phyloP scores from a whole-genome alignment of 2,888 invertebrate species.

The Chymomyza caudatula region DNA sequence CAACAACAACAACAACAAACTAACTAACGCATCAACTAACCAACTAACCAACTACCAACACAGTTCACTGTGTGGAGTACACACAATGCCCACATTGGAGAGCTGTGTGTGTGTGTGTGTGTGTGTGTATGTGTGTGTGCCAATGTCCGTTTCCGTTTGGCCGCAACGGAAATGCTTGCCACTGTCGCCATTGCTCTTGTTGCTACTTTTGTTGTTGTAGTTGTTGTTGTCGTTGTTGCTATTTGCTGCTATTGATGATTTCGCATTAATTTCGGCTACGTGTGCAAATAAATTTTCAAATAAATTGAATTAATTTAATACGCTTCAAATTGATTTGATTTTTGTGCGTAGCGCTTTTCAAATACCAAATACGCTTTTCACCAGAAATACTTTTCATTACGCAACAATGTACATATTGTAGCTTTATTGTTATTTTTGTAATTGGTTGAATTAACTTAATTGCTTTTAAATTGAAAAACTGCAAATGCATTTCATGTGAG shows the following conservation, averaged over 20 bases:
- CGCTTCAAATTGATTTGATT: conserved; percentile 52
- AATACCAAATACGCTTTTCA: conserved; percentile 28
- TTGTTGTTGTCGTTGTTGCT: conserved; percentile 5
- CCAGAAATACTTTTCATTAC: conserved; percentile 14
- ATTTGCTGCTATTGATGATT: conserved; percentile 49
- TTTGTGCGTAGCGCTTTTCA: conserved; percentile 22
- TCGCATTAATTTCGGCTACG: conserved; percentile 74
- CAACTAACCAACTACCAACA: conserved; percentile 5
- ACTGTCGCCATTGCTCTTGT: conserved; percentile 15
- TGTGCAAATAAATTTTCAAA: conserved; percentile 73
- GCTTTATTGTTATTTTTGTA: neutral
- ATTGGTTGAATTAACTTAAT: conserved; percentile 51
- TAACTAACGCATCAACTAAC: neutral
- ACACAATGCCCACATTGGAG: conserved; percentile 1
- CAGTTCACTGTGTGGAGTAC: neutral
- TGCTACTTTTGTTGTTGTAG: conserved; percentile 3
- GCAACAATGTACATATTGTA: neutral
- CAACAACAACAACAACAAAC: conserved; percentile 19
- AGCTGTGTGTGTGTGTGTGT: conserved; percentile 7
- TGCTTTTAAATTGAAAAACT: conserved; percentile 59
- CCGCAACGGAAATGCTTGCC: conserved; percentile 45
- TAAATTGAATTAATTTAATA: conserved; percentile 73
- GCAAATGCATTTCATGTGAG: conserved; percentile 29
- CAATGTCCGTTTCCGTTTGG: conserved; percentile 55
- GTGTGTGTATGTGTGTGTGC: conserved; percentile 23